These are phyloP conservation scores for Sparidentex hasta DNA, from an alignment of 2,797 vertebrate species.

Conservation along the genomic window DNA sequence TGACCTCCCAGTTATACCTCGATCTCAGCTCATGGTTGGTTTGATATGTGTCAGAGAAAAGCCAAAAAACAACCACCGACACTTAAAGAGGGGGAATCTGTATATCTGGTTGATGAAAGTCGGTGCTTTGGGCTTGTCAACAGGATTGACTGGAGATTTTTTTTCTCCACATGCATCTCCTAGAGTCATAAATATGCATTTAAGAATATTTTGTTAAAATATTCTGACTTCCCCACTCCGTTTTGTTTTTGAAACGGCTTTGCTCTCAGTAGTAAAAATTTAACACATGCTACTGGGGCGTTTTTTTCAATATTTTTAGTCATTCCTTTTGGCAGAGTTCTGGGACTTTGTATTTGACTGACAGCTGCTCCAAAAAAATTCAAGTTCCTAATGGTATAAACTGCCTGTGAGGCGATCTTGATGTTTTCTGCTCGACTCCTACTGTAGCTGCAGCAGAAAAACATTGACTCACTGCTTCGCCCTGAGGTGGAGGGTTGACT, in stretches of 20 bases:
- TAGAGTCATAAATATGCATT: conserved; percentile 26
- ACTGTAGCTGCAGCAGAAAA: conserved; percentile 71
- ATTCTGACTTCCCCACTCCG: background rate
- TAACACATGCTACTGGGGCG: conserved; percentile 13
- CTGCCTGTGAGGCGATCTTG: conserved; percentile 64
- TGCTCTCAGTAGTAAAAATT: conserved; percentile 15
- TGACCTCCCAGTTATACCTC: background rate
- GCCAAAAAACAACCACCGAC: background rate
- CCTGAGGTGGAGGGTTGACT: conserved; percentile 74
- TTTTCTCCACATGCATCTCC: background rate
- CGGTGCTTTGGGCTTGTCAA: background rate
- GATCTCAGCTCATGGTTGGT: conserved; percentile 3
- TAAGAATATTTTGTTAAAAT: conserved; percentile 3
- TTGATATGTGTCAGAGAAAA: background rate
- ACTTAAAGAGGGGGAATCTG: background rate
- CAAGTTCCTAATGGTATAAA: conserved; percentile 62
- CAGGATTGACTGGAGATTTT: background rate
- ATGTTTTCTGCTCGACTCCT: conserved; percentile 67
- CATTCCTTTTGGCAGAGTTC: conserved; percentile 35
- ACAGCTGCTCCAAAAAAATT: conserved; percentile 44
- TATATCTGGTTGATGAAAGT: background rate
- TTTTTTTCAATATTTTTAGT: conserved; percentile 38
- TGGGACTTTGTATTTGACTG: conserved; percentile 58
- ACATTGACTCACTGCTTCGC: conserved; percentile 78
- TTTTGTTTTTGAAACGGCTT: conserved; percentile 19